Base-by-base conservation (phyloP, 2,797 vertebrate species). In the Brachyalestes nurse region DNA sequence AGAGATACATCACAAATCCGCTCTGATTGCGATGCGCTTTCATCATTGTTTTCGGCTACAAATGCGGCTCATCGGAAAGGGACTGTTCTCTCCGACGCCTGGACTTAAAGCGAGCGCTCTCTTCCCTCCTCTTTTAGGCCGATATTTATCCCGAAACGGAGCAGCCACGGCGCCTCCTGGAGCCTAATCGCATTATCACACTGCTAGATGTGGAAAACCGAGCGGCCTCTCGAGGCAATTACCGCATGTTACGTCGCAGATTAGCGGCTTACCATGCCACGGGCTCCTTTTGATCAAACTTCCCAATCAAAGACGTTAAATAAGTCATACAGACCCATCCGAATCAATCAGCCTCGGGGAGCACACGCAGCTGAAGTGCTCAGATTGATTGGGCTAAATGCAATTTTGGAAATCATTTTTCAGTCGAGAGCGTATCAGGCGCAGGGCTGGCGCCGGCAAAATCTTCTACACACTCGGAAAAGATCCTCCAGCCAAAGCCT, bases 1-100 rank as follows among this genome's bases (percentile, higher is more conserved):
- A 7, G 88, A 86, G 88, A 91, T 90, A 92, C 88, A 91, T 94
- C 89, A 90, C 77, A 88, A 90, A 92, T 90, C 89, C 88, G 89
- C 89, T 91, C 79, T 83, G 66, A 81, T 79, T 75, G 10, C 76
- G 34, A 70, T 19, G n/a, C 53, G 67, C 79, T 75, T 79, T 71
- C 58, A 80, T 83, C 60, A 51, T 53, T 61, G 67, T 71, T 51
- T 17, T 61, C 16, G 49, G 25, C 19, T 17, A 45, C 49, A 45
- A 58, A 70, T 8, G 21, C 10, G 40, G 64, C 53, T 69, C 21
- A 23, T 55, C 23, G 6, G n/a, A 55, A 17, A 13, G 70, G 17
- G 47, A 40, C 23, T 40, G 72, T 70, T 47, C 61, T 81, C 69
- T 45, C 87, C 87, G 45, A 58, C 9, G 25, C 65, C 16, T 0